phyloP scores from a whole-genome alignment of 2,113 vertebrate species.

The Syrrhaptes paradoxus region DNA sequence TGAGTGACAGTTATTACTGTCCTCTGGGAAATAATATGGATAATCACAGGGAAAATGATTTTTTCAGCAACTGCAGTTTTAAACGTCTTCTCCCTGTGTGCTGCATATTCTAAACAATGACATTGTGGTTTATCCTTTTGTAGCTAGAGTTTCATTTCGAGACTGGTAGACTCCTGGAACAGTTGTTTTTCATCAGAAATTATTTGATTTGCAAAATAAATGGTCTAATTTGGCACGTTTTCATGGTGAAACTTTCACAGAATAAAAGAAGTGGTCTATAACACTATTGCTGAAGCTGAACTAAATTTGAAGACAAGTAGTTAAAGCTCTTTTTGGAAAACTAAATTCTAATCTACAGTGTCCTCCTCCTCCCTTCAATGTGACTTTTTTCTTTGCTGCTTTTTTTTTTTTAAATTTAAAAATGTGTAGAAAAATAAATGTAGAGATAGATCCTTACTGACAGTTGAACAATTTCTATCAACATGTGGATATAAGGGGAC shows the following conservation, averaged over 20 bases:
- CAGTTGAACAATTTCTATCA: neutral
- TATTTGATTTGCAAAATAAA: neutral
- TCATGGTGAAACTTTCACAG: neutral
- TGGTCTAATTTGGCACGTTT: neutral
- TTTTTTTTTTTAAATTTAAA: neutral
- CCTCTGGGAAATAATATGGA: neutral
- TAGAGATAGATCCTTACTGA: neutral
- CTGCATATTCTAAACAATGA: neutral
- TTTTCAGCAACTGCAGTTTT: neutral
- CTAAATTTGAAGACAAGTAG: neutral
- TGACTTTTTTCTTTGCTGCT: neutral
- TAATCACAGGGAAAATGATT: neutral
- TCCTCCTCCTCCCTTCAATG: fast-evolving
- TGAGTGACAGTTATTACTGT: neutral
- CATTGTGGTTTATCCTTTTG: neutral
- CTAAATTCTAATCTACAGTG: neutral
- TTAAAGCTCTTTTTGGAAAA: neutral
- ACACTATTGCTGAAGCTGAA: neutral
- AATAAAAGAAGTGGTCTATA: neutral
- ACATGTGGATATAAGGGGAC: neutral
- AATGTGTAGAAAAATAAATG: neutral
- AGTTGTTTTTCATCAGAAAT: neutral
- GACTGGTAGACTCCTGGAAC: neutral
- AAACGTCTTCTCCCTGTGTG: neutral
- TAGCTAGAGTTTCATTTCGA: neutral